These are phyloP conservation scores for Sphyrna mokarran DNA, from an alignment of 2,113 vertebrate species.

Conservation along the genomic window DNA sequence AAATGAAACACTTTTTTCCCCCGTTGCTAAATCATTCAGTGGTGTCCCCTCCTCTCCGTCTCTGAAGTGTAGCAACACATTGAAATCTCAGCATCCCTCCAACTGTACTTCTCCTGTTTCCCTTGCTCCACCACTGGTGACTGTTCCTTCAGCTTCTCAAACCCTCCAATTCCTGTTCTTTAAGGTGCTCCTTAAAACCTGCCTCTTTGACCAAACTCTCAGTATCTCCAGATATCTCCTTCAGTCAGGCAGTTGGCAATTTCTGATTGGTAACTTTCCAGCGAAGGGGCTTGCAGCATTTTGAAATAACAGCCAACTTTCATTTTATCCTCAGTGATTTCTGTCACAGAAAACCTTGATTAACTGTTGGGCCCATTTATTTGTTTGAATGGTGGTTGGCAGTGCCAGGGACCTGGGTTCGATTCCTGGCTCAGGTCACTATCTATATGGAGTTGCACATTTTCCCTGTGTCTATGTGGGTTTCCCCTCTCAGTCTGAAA, in stretches of 20 bases:
- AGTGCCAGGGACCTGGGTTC: no score
- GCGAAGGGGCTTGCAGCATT: no score
- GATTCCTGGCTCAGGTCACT: no score
- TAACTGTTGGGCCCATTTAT: no score
- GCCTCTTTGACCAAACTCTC: no score
- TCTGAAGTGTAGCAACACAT: background rate
- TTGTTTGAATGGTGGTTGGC: no score
- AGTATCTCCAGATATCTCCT: background rate
- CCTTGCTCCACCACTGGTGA: background rate
- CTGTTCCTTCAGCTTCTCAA: background rate
- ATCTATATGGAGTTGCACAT: no score
- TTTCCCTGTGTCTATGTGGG: no score
- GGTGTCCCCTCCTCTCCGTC: background rate
- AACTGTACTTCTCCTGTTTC: background rate
- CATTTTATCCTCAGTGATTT: background rate
- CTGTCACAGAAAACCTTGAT: background rate
- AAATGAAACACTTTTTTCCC: background rate
- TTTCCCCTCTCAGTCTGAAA: no score
- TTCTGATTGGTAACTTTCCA: background rate
- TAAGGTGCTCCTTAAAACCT: background rate
- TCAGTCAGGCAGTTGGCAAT: background rate
- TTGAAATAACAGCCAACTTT: background rate
- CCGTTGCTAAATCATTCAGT: background rate
- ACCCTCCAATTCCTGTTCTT: background rate
- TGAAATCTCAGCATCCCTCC: background rate